phyloP scores from a whole-genome alignment of 2,888 invertebrate species.

The Drosophila suboccidentalis region DNA sequence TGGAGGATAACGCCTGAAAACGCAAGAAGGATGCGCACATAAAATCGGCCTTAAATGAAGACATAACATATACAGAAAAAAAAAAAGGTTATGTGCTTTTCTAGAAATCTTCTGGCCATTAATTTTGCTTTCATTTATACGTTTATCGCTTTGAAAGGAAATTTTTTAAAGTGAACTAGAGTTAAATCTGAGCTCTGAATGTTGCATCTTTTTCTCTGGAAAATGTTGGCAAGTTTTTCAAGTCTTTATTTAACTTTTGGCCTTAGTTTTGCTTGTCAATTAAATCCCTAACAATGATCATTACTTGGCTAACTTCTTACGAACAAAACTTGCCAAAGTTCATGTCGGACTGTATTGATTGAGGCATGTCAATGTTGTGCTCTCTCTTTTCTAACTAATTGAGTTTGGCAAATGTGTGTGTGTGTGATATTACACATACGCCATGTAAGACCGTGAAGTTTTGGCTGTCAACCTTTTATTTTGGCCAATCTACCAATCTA shows the following conservation, averaged over 20 bases:
- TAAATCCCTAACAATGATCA: conserved; percentile 26
- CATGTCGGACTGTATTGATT: conserved; percentile 43
- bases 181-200: neutral
- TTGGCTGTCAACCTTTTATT: conserved; percentile 58
- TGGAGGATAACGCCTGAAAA: too few relatives aligned
- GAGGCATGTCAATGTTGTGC: conserved; percentile 26
- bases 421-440: conserved; percentile 48
- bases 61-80: conserved; percentile 33
- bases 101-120: conserved; percentile 9
- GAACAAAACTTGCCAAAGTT: conserved; percentile 25
- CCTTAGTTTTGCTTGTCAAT: conserved; percentile 6
- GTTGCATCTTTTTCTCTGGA: neutral
- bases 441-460: conserved; percentile 45
- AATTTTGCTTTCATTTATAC: conserved; percentile 14
- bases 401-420: conserved; percentile 53
- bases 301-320: conserved; percentile 26
- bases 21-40: conserved; percentile 39
- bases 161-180: conserved; percentile 2
- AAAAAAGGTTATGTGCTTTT: conserved; percentile 42
- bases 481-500: conserved; percentile 40
- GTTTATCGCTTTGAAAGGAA: conserved; percentile 1
- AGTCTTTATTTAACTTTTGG: conserved; percentile 10
- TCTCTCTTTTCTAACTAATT: conserved; percentile 53
- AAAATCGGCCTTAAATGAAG: conserved; percentile 45
- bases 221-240: neutral